phyloP scores from a whole-genome alignment of 2,888 invertebrate species.

The Rhagonycha lutea region DNA sequence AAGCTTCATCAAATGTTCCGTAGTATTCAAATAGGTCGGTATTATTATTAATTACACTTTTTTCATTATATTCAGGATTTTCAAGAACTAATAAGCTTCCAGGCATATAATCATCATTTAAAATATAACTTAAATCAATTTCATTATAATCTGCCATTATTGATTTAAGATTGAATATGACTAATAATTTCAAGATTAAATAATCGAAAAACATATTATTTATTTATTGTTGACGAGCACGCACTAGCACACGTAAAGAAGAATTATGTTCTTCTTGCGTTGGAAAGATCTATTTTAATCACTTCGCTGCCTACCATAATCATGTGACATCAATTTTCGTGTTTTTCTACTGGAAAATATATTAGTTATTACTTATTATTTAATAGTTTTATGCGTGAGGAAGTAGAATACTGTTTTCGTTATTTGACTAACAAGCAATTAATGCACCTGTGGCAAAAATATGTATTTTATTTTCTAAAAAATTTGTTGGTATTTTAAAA shows the following conservation, averaged over 20 bases:
- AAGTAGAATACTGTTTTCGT: slow-evolving; percentile 5
- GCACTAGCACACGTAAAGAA: neutral
- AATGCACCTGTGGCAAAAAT: too few relatives aligned
- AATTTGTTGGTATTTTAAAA: too few relatives aligned
- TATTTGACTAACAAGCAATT: neutral
- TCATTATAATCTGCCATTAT: slow-evolving; percentile 18
- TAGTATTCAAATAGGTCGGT: slow-evolving; percentile 40
- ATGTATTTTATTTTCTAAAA: too few relatives aligned
- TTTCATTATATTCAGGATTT: slow-evolving; percentile 43
- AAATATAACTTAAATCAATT: slow-evolving; percentile 66
- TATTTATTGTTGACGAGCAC: neutral
- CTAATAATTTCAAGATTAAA: neutral
- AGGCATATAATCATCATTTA: slow-evolving; percentile 72
- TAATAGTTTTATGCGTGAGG: slow-evolving; percentile 5
- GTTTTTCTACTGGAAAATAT: slow-evolving; percentile 21
- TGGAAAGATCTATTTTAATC: neutral
- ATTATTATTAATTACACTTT: slow-evolving; percentile 30
- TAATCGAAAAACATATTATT: neutral
- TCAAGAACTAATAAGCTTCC: slow-evolving; percentile 63
- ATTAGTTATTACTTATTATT: neutral
- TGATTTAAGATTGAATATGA: neutral
- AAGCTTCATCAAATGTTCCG: slow-evolving; percentile 66
- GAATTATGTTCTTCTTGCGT: neutral
- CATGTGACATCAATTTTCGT: slow-evolving; percentile 23
- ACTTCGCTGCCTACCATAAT: slow-evolving; percentile 9